Percentiles rank a stretch among this genome's conserved stretches.
Conservation (phyloP, 2,888 invertebrate species). For the Tethea ocularis region DNA sequence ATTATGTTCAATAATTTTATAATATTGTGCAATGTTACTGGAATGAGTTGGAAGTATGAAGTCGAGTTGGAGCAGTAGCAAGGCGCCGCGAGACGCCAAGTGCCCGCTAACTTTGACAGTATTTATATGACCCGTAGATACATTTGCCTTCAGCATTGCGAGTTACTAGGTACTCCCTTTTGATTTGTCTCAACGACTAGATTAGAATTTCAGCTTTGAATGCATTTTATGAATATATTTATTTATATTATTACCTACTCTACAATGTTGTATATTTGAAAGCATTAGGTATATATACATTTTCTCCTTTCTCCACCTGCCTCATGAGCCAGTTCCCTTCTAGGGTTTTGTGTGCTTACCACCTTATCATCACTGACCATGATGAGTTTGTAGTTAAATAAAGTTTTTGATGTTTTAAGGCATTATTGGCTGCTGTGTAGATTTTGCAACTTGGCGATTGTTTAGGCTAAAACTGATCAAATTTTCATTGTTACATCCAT, state of each 20-base stretch:
- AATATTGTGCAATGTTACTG: conserved; percentile 34
- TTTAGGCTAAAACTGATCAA: too few species aligned
- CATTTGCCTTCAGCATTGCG: conserved; percentile 70
- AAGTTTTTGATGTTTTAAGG: too few species aligned
- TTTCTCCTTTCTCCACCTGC: too few species aligned
- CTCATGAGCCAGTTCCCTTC: too few species aligned
- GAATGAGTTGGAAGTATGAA: conserved; percentile 28
- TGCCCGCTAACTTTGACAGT: conserved; percentile 77
- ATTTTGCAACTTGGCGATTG: too few species aligned
- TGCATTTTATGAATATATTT: conserved; percentile 4
- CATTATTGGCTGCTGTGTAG: too few species aligned
- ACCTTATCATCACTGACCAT: too few species aligned
- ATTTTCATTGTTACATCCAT: too few species aligned
- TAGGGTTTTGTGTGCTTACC: too few species aligned
- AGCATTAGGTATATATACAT: too few species aligned
- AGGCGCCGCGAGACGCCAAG: conserved; percentile 50
- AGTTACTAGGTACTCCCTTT: conserved; percentile 54
- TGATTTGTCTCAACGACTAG: conserved; percentile 66
- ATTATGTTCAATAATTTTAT: background rate
- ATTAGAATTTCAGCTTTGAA: conserved; percentile 21
- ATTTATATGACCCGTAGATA: conserved; percentile 83
- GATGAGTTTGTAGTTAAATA: too few species aligned
- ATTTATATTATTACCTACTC: too few species aligned
- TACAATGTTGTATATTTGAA: conserved; percentile 12
- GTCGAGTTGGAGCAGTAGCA: conserved; percentile 42